phyloP scores from a whole-genome alignment of 2,888 invertebrate genomes.

The Halictus quadricinctus region DNA sequence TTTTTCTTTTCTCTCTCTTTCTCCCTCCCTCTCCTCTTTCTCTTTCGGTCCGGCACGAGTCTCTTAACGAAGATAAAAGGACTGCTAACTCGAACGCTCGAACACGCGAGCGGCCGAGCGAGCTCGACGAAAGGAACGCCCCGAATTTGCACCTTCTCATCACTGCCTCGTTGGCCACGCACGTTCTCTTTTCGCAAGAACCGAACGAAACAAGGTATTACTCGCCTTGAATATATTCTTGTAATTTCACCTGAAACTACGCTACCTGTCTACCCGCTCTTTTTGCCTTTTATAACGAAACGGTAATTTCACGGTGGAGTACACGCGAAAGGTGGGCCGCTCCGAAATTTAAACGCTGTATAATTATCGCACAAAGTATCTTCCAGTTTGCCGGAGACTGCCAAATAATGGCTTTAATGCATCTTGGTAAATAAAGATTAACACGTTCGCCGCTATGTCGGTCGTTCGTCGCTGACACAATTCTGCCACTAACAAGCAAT shows the following conservation, averaged over 20 bases:
- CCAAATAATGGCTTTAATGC: background rate
- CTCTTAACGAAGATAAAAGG: slow-evolving; percentile 60
- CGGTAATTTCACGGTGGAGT: background rate
- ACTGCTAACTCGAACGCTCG: slow-evolving; percentile 44
- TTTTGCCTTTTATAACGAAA: background rate
- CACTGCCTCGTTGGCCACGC: slow-evolving; percentile 31
- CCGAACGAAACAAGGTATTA: slow-evolving; percentile 1
- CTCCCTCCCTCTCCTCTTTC: background rate
- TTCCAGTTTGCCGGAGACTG: background rate
- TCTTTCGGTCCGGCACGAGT: slow-evolving; percentile 46
- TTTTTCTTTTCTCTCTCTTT: slow-evolving; percentile 32
- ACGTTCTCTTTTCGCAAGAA: slow-evolving; percentile 26
- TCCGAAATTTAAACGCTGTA: background rate
- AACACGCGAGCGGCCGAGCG: slow-evolving; percentile 43
- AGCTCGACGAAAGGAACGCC: slow-evolving; percentile 44
- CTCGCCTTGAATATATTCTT: slow-evolving; percentile 3
- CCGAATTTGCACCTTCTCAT: slow-evolving; percentile 48
- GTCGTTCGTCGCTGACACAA: background rate
- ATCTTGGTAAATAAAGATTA: background rate
- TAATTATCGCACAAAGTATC: background rate
- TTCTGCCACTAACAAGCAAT: background rate
- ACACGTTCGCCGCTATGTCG: background rate
- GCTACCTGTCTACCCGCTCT: background rate
- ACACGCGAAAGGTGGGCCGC: background rate
- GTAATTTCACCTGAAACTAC: background rate